Percentiles rank a stretch among this genome's conserved stretches.
Evolutionary conservation across 2,113 vertebrate species (phyloP).

Genomic region (Phalacrocorax aristotelis): DNA sequence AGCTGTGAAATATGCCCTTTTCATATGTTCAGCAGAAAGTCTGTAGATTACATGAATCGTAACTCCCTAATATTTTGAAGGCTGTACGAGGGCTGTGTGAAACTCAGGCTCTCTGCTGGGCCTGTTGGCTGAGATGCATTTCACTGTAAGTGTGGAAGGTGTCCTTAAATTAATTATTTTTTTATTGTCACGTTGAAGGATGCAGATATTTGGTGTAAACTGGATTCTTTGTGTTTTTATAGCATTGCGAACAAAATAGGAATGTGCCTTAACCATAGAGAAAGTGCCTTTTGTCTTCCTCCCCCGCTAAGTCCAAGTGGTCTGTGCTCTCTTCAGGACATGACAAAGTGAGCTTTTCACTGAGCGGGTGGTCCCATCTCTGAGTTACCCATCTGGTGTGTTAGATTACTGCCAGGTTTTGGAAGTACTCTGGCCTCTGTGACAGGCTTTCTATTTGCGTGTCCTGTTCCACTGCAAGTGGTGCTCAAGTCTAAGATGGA

Average conservation of each 20-base stretch:
- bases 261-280: not conserved
- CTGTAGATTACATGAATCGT: not conserved
- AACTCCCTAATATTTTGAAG: not conserved
- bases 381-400: not conserved
- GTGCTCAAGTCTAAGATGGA: not conserved
- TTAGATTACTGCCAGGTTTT: not conserved
- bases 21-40: constrained; percentile 21
- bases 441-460: not conserved
- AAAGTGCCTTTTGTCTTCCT: not conserved
- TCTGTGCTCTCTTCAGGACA: not conserved
- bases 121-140: not conserved
- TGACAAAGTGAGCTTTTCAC: not conserved
- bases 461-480: not conserved
- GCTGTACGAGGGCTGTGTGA: not conserved
- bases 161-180: not conserved
- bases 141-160: not conserved
- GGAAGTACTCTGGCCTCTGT: not conserved
- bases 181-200: not conserved
- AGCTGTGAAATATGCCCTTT: constrained; percentile 2
- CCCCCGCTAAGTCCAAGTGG: rapidly evolving
- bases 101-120: not conserved
- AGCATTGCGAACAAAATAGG: not conserved
- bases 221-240: not conserved
- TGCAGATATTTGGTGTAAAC: not conserved
- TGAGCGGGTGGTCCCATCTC: not conserved